Evolutionary conservation across 2,888 invertebrate species (phyloP), one percentile per base, ranked within the genome.

Genomic region (Mycalesis mineus): DNA sequence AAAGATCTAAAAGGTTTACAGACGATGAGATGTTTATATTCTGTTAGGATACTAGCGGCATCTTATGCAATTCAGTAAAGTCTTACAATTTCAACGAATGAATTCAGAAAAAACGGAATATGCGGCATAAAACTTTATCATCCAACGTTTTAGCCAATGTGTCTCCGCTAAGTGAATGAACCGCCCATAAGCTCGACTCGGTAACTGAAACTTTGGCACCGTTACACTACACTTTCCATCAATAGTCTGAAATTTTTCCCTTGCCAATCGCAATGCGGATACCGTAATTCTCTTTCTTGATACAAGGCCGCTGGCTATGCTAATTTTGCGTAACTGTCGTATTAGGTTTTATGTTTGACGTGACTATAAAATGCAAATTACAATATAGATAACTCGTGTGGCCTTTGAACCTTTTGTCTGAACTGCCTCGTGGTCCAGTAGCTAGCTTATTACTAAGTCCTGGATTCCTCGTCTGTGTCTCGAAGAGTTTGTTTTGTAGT

Each of bases 261-360:
- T 65, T 65, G 66, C 64, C 65, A 68, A 65, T 67, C 66, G 66
- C 66, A 68, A 60, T 69, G 67, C 66, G 66, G 68, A 64, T 65
- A 63, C 51, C 49, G 51, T 60, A 51, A 57, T 58, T 58, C 48
- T 60, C 57, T 60, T 45, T 37, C 53, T 53, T 60, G 60, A 57
- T 50, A 58, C 57, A 64, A 66, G 62, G 60, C 55, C 60, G 41
- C n/a, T 28, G 51, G 13, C 28, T 36, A 31, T 31, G 48, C 22
- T 40, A 14, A 48, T 41, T 41, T 29, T 48, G 42, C 7, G 49
- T 55, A 36, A 41, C 8, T 40, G 49, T 17, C 22, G 13, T 33
- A 13, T 41, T 28, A 13, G 33, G 41, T 17, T 49, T 9, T 31
- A 47, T 17, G 11, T 29, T 17, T 33, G n/a, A 45, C 11, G 29